These are phyloP conservation scores for Decapterus maruadsi DNA, from an alignment of 2,797 vertebrate species.

Conservation along the genomic window DNA sequence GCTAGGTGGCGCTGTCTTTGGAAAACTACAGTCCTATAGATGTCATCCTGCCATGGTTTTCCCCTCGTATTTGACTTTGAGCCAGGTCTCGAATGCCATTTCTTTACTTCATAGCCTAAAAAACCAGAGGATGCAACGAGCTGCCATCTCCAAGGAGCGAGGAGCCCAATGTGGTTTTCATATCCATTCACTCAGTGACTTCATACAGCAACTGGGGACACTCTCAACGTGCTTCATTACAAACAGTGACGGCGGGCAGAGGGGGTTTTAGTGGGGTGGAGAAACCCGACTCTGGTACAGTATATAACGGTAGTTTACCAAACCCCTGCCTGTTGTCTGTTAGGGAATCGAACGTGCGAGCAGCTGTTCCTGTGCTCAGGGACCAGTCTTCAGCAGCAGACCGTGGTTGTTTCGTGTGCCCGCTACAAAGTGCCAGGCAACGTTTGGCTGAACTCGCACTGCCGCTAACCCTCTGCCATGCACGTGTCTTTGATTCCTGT, in stretches of 20 bases:
- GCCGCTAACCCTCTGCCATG: conserved; percentile 70
- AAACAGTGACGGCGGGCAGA: conserved; percentile 59
- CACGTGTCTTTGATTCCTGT: conserved; percentile 73
- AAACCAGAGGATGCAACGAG: conserved; percentile 58
- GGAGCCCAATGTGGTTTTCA: conserved; percentile 88
- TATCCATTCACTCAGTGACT: conserved; percentile 83
- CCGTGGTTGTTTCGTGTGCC: conserved; percentile 65
- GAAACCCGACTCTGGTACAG: conserved; percentile 69
- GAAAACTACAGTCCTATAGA: no score
- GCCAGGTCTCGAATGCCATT: conserved; percentile 7
- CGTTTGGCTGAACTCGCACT: conserved; percentile 81
- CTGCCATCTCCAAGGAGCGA: conserved; percentile 84
- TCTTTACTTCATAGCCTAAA: conserved; percentile 77
- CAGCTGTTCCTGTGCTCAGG: conserved; percentile 75
- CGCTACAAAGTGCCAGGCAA: conserved; percentile 72
- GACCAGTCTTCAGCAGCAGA: conserved; percentile 56
- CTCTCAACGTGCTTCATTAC: conserved; percentile 80
- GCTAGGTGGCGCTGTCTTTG: no score
- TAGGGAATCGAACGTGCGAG: conserved; percentile 64
- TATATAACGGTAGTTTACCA: conserved; percentile 64
- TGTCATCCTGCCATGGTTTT: background rate
- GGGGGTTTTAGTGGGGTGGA: conserved; percentile 28
- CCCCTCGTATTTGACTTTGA: no score
- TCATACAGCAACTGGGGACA: conserved; percentile 86
- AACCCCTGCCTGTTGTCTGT: conserved; percentile 62